Conservation (phyloP, 1,140 invertebrate genomes). For the Cydia amplana region DNA sequence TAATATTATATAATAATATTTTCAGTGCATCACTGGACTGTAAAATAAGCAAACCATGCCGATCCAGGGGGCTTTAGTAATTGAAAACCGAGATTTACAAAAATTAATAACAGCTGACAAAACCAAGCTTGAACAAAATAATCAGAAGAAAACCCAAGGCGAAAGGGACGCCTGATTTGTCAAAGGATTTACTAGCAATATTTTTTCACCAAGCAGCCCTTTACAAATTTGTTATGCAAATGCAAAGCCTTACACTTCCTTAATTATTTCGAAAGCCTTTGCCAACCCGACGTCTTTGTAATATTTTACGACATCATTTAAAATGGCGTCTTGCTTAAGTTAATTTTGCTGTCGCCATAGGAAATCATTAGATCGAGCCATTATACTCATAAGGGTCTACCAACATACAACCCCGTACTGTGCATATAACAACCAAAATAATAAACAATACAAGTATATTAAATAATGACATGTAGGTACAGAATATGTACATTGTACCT, state of each 20-base stretch:
- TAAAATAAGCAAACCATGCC: background rate
- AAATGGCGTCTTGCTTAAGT: slow-evolving; percentile 50
- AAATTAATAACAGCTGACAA: slow-evolving; percentile 29
- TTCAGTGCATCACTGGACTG: background rate
- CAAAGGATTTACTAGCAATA: slow-evolving; percentile 60
- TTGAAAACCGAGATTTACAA: slow-evolving; percentile 1
- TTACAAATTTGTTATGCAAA: slow-evolving; percentile 67
- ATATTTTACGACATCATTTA: slow-evolving; percentile 62
- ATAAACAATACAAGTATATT: background rate
- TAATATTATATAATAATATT: background rate
- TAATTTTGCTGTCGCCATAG: slow-evolving; percentile 43
- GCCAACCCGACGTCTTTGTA: slow-evolving; percentile 50
- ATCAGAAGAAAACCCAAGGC: slow-evolving; percentile 36
- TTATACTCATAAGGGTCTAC: slow-evolving; percentile 21
- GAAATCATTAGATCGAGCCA: slow-evolving; percentile 40
- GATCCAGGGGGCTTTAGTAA: background rate
- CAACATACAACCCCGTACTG: background rate
- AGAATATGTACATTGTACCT: background rate
- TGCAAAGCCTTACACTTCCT: slow-evolving; percentile 62
- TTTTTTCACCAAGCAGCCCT: slow-evolving; percentile 48
- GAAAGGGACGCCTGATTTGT: slow-evolving; percentile 51
- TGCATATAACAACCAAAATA: background rate
- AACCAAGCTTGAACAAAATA: slow-evolving; percentile 37
- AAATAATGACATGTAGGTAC: background rate
- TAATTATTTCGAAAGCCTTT: slow-evolving; percentile 62